Percentiles rank a stretch among this genome's conserved stretches.
These are phyloP conservation scores for Corydoras sp. DNA, from an alignment of 2,113 vertebrate species.

Conservation along the genomic window DNA sequence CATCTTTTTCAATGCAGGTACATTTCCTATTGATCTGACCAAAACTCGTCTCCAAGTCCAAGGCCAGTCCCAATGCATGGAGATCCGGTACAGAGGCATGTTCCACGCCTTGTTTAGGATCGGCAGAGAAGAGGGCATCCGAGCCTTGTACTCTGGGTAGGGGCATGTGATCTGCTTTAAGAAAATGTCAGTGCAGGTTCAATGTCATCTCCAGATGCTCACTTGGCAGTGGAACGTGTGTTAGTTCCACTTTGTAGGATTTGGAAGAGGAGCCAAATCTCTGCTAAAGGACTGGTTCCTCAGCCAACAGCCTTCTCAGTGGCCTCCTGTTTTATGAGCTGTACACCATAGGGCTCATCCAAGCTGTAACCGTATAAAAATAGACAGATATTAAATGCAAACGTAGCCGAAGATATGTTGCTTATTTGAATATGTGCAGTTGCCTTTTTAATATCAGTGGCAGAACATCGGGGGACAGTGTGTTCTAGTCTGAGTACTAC, in stretches of 20 bases:
- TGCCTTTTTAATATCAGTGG: background rate
- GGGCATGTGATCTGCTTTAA: slow-evolving; percentile 12
- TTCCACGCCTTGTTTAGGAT: slow-evolving; percentile 89
- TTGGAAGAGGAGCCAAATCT: background rate
- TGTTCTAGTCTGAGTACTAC: background rate
- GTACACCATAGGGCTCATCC: slow-evolving; percentile 8
- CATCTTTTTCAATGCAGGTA: slow-evolving; percentile 62
- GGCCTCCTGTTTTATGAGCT: background rate
- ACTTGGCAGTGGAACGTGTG: background rate
- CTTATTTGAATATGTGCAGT: background rate
- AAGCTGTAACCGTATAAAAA: slow-evolving; percentile 37
- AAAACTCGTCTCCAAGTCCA: slow-evolving; percentile 93
- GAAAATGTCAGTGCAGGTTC: background rate
- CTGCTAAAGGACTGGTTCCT: background rate
- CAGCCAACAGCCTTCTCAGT: background rate
- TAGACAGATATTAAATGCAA: slow-evolving; percentile 37
- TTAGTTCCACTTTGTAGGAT: background rate
- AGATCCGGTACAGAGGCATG: slow-evolving; percentile 90
- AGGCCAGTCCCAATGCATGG: slow-evolving; percentile 86
- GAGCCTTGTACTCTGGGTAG: slow-evolving; percentile 89
- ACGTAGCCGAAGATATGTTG: slow-evolving; percentile 1
- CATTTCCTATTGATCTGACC: slow-evolving; percentile 89
- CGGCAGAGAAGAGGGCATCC: slow-evolving; percentile 83
- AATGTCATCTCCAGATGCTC: background rate
- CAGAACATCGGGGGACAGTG: background rate